These are phyloP conservation scores for Zaprionus bogoriensis DNA, from an alignment of 2,888 invertebrate species.

Conservation along the genomic window DNA sequence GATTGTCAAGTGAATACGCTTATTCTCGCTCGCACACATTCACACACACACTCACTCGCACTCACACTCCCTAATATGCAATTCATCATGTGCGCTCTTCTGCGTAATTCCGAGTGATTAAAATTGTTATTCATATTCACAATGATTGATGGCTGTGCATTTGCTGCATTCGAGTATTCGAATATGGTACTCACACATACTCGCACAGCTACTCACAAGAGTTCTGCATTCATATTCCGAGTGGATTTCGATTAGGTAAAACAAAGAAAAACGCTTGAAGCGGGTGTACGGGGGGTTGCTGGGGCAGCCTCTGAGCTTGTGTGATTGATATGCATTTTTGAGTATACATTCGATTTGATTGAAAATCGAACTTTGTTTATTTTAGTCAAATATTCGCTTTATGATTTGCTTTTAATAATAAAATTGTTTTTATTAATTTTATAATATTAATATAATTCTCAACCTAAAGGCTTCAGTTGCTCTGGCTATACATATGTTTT, in stretches of 20 bases:
- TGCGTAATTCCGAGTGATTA: slow-evolving; percentile 71
- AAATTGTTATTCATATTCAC: slow-evolving; percentile 67
- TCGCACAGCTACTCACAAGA: slow-evolving; percentile 2
- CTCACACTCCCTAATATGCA: slow-evolving; percentile 46
- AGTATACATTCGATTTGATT: background rate
- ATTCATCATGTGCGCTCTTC: slow-evolving; percentile 75
- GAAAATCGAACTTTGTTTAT: no score
- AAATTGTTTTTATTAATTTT: no score
- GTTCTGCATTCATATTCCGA: slow-evolving; percentile 26
- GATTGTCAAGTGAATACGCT: slow-evolving; percentile 76
- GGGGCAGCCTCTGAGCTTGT: no score
- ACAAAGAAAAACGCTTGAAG: slow-evolving; percentile 1
- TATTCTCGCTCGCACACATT: slow-evolving; percentile 50
- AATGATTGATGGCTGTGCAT: slow-evolving; percentile 59
- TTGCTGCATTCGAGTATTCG: slow-evolving; percentile 8
- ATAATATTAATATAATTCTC: no score
- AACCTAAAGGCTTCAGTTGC: no score
- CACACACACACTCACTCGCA: slow-evolving; percentile 5
- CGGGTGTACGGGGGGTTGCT: background rate
- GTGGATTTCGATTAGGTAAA: slow-evolving; percentile 13
- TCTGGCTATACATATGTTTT: no score
- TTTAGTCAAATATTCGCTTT: no score
- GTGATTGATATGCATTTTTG: background rate
- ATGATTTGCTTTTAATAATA: no score
- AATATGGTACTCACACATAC: no score